Evolutionary conservation across 2,797 vertebrate species (phyloP).

Genomic region (Diplodus sargus): DNA sequence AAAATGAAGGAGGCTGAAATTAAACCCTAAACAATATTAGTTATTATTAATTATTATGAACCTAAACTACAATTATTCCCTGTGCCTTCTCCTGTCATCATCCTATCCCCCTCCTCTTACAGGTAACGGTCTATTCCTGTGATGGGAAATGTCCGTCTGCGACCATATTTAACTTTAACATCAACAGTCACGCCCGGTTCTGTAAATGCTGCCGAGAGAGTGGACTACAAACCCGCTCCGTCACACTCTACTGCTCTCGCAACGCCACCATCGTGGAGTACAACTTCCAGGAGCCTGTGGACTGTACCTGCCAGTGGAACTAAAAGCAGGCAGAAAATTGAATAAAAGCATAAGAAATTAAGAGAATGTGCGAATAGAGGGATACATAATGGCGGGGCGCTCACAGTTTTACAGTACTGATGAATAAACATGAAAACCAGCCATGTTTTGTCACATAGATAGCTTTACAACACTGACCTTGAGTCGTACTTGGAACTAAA

Average conservation of each 20-base stretch:
- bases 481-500: slow-evolving; percentile 44
- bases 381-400: slow-evolving; percentile 1
- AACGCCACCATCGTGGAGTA: slow-evolving; percentile 93
- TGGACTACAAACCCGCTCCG: slow-evolving; percentile 89
- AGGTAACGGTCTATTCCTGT: slow-evolving; percentile 96
- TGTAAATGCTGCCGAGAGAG: slow-evolving; percentile 97
- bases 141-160: slow-evolving; percentile 98
- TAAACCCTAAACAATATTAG: neutral
- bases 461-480: slow-evolving; percentile 40
- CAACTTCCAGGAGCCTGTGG: slow-evolving; percentile 92
- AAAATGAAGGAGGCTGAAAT: neutral
- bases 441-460: slow-evolving; percentile 58
- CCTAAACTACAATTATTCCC: neutral
- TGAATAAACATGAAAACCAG: slow-evolving; percentile 60
- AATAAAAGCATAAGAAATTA: slow-evolving; percentile 13
- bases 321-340: slow-evolving; percentile 72
- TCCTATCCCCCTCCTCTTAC: slow-evolving; percentile 29
- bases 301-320: slow-evolving; percentile 98
- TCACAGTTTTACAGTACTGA: slow-evolving; percentile 48
- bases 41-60: no score
- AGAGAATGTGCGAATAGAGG: slow-evolving; percentile 32
- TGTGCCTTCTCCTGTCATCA: neutral
- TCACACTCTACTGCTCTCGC: slow-evolving; percentile 93
- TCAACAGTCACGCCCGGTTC: slow-evolving; percentile 96
- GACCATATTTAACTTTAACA: slow-evolving; percentile 98